Conservation (phyloP, 2,797 vertebrate species). For the Threskiornis aethiopicus region DNA sequence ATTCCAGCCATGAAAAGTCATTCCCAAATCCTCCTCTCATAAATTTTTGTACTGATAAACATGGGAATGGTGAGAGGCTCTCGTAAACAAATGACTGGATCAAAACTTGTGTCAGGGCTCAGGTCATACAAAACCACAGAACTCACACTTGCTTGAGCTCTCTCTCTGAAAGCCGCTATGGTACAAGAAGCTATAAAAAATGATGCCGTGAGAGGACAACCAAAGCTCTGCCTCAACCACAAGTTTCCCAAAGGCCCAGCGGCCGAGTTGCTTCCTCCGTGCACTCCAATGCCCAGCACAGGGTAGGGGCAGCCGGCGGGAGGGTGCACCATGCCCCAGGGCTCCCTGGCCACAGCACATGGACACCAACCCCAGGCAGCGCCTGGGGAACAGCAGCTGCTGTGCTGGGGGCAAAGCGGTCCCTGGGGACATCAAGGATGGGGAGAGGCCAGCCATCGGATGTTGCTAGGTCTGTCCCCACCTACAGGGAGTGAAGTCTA, state of each 20-base stretch:
- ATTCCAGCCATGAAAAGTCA: not conserved
- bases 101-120: not conserved
- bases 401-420: not conserved
- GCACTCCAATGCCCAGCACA: not conserved
- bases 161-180: not conserved
- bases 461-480: not conserved
- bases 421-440: not conserved
- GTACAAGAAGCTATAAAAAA: not conserved
- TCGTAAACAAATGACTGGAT: not conserved
- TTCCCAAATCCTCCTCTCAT: not conserved
- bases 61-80: not conserved
- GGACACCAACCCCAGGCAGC: not conserved
- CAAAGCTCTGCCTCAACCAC: not conserved
- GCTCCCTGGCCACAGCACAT: accelerated
- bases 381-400: not conserved
- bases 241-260: not conserved
- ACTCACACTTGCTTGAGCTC: not conserved
- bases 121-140: not conserved
- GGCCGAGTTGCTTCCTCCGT: accelerated
- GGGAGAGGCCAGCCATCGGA: not conserved
- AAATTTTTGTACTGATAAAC: not conserved
- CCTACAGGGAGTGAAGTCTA: not conserved
- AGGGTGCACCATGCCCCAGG: not conserved
- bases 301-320: not conserved
- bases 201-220: not conserved